Conservation (phyloP, 2,888 invertebrate species). For the Lasioglossum zephyrum region DNA sequence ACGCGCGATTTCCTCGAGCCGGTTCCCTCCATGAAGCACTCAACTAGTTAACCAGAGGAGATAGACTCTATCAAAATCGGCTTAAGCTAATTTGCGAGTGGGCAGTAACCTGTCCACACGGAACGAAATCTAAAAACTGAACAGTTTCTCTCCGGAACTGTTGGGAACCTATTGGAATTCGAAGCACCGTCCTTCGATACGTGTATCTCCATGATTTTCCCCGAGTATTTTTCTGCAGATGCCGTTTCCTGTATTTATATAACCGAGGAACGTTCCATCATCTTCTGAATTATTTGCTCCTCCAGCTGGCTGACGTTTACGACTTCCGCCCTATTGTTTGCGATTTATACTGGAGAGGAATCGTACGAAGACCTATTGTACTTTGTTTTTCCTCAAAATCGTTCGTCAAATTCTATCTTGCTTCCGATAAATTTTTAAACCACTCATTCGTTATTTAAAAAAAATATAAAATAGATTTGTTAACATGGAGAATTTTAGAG, state of each 20-base stretch:
- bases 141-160: background rate
- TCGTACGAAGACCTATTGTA: background rate
- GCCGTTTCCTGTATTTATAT: background rate
- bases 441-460: no score
- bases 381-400: background rate
- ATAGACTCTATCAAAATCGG: no score
- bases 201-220: background rate
- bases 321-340: background rate
- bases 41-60: no score
- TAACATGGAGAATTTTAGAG: no score
- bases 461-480: no score
- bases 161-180: constrained; percentile 5
- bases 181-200: background rate
- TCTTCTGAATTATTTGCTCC: constrained; percentile 1
- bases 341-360: background rate
- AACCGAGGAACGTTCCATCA: background rate
- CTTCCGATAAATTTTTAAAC: no score
- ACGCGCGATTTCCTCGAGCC: background rate
- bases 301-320: background rate
- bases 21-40: no score
- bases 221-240: constrained; percentile 9
- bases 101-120: background rate
- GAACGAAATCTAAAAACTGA: background rate
- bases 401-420: no score
- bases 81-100: no score